Base-by-base conservation (phyloP, 2,888 invertebrate genomes). In the Phalangium opilio region DNA sequence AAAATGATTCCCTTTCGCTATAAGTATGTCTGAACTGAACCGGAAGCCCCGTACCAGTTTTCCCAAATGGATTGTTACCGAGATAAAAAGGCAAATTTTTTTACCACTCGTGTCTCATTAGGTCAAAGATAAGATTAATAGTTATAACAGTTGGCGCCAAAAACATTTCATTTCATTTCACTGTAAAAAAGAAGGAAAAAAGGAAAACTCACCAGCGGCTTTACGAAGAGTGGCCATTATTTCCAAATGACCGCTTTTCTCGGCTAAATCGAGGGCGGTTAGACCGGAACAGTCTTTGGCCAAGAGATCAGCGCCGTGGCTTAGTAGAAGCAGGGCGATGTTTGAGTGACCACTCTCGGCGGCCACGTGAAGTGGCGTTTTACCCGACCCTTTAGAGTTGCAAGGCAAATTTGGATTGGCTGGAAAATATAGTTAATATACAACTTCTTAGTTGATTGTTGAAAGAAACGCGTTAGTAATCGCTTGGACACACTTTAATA, bases 301-400 rank as follows among this genome's bases (percentile, higher is more conserved):
- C 49, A 70, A 62, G 48, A 79, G 66, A 58, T 77, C 73, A 0
- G 82, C 83, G 42, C 79, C 78, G 53, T 77, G 74, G 51, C 74
- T 69, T 46, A 86, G 65, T 32, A 89, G 69, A 20, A 74, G 67
- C 27, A 70, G 67, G 1, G 83, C 73, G 62, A 84, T 85, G 50
- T 73, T 74, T 33, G 72, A 69, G 63, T 83, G 80, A 0, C 86
- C 86, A 60, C 81, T 77, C 62, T 84, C 83, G 1, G 83, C 78
- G 45, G 82, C 79, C 27, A 84, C 72, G 68, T 87, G 87, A 12
- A 89, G 70, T 2, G 86, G 78, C 11, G 83, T 83, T 76, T 85
- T 68, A 8, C 41, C 18, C 4, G 8, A 27, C 5, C 27, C 27
- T 7, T 27, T 27, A 4, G 27, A 8, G 27, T 27, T 27, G 27